Evolutionary conservation across 2,888 invertebrate genomes (phyloP).

Genomic region (Azorinus chamasolen): DNA sequence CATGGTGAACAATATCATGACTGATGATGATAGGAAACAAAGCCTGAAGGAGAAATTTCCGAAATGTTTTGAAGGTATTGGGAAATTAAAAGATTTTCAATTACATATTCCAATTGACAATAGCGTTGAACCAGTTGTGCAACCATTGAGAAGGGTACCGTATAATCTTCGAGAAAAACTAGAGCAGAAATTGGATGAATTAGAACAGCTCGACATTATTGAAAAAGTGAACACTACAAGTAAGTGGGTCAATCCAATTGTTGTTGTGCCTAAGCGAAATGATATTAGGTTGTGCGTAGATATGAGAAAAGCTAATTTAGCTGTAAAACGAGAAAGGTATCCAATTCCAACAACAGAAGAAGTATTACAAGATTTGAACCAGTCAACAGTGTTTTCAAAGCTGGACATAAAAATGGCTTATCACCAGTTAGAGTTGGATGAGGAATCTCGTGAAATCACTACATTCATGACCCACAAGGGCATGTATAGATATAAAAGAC

Average conservation of each 20-base stretch:
- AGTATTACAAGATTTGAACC: conserved; percentile 53
- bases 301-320: conserved; percentile 57
- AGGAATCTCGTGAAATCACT: background rate
- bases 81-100: conserved; percentile 40
- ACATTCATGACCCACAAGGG: conserved; percentile 63
- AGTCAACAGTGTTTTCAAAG: conserved; percentile 37
- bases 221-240: conserved; percentile 64
- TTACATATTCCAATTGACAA: conserved; percentile 28
- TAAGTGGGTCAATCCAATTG: conserved; percentile 61
- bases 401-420: background rate
- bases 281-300: conserved; percentile 65
- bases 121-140: conserved; percentile 42
- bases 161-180: conserved; percentile 44
- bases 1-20: background rate
- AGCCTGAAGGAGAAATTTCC: conserved; percentile 5
- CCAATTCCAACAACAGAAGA: conserved; percentile 59
- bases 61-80: conserved; percentile 25
- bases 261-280: conserved; percentile 60
- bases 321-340: conserved; percentile 41
- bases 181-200: conserved; percentile 32
- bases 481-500: conserved; percentile 52
- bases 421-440: background rate
- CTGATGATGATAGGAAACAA: background rate
- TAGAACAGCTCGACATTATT: conserved; percentile 63
- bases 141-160: conserved; percentile 31